Base-by-base conservation (phyloP, 2,797 vertebrate species). In the Hozukius guyotensis region DNA sequence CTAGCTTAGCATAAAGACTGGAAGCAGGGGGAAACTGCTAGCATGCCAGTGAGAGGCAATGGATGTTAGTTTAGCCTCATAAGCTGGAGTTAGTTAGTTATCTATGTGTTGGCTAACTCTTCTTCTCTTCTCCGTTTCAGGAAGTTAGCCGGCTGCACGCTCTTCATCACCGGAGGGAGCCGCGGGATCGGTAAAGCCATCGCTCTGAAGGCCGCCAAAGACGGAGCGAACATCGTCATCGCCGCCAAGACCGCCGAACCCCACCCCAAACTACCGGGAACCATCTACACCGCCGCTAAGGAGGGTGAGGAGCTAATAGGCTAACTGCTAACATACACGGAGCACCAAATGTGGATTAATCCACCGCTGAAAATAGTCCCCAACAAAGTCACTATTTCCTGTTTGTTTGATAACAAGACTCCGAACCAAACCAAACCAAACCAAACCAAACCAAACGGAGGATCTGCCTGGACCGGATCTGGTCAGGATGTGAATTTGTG, bases 141-240 rank as follows among this genome's bases (percentile, higher is more conserved):
- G 92, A 98, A 96, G 84, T 91, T 99, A 24, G 97, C 97, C 3
- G 98, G 98, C 87, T 94, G 95, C 89, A 99, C 98, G 0, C 89
- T 99, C 62, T 99, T 99, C 92, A 97, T 99, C 90, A 99, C 98
- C 0, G 98, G 98, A 0, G 98, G 98, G 0, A 99, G 98, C 82
- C 96, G 98, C 5, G 98, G 98, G 24, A 99, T 99, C 34, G 98
- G 98, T 24, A 99, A 99, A 90, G 98, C 97, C 62, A 99, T 99
- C 72, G 98, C 98, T 8, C 89, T 99, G 90, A 99, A 99, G 92
- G 98, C 98, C 22, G 98, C 98, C 27, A 96, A 88, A 77, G 98
- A 99, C 24, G 98, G 98, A 67, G 98, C 98, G 42, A 99, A 99
- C 81, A 84, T 99, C 22, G 95, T 99, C 59, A 96, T 99, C 72